Base-by-base conservation (phyloP, 2,888 invertebrate genomes). In the Caenorhabditis sinica region DNA sequence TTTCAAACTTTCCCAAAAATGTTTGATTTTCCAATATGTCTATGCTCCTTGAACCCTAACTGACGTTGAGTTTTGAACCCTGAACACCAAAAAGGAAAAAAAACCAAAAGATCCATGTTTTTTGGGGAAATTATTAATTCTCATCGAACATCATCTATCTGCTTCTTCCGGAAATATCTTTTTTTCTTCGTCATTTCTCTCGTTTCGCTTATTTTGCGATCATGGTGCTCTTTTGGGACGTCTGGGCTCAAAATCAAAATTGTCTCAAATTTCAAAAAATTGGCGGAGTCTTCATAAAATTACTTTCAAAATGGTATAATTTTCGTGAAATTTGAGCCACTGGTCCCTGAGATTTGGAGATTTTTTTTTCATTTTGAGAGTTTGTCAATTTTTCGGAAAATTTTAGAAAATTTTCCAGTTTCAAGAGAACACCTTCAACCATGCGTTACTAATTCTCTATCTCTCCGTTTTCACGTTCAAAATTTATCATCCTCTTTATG, bases 391-490 rank as follows among this genome's bases (percentile, higher is more conserved):
- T 40, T 40, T 40, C 40, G 13, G 13, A 40, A 40, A 11, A 11
- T 40, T 40, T 40, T 13, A 40, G 13, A 4, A 33, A 33, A 33
- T 33, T 6, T 33, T 33, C 33, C 4, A 33, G 4, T 33, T 33
- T 8, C 33, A 33, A 33, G 33, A 8, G 33, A 33, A 33, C 33
- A 33, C 33, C 45, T 45, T 45, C 45, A 49, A 49, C 49, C 5
- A 49, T n/a, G n/a, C n/a, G n/a, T n/a, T n/a, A n/a, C n/a, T 13
- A 51, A 51, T 13, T 4, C 69, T 69, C 23, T 69, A 13, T 23
- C n/a, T 69, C 69, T 69, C 51, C 0, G 4, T 56, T 20, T 23
- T 9, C 40, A 17, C 20, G 6, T 49, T 20, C 6, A 49, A 40
- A 40, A 40, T 13, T 13, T n/a, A 49, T 49, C 5, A 20, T 49